Conservation (phyloP, 2,888 invertebrate species). For the Mechanitis mazaeus region DNA sequence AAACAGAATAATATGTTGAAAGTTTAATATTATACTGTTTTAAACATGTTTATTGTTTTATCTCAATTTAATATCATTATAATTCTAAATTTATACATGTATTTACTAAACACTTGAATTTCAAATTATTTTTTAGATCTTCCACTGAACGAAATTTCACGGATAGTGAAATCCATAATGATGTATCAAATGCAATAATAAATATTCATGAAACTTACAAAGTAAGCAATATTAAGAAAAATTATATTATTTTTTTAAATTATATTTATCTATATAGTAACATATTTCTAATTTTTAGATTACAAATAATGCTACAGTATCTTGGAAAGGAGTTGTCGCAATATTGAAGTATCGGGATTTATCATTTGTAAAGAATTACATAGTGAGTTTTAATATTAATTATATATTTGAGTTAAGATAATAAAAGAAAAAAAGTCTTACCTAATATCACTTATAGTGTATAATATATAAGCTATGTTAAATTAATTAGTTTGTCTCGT, state of each 20-base stretch:
- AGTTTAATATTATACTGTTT: no score
- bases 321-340: slow-evolving; percentile 40
- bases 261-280: neutral
- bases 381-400: slow-evolving; percentile 32
- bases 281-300: slow-evolving; percentile 39
- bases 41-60: no score
- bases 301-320: slow-evolving; percentile 39
- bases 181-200: slow-evolving; percentile 21
- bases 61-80: no score
- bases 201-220: slow-evolving; percentile 35
- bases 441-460: neutral
- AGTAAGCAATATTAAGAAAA: slow-evolving; percentile 28
- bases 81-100: no score
- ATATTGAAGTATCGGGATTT: slow-evolving; percentile 33
- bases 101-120: no score
- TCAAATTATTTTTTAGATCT: neutral
- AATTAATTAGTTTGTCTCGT: no score
- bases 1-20: no score
- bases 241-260: neutral
- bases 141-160: slow-evolving; percentile 33
- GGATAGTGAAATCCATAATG: slow-evolving; percentile 34
- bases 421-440: neutral
- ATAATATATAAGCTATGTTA: no score
- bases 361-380: slow-evolving; percentile 32
- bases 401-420: slow-evolving; percentile 10